phyloP scores from a whole-genome alignment of 2,888 invertebrate species.

The Tetragnatha montana region DNA sequence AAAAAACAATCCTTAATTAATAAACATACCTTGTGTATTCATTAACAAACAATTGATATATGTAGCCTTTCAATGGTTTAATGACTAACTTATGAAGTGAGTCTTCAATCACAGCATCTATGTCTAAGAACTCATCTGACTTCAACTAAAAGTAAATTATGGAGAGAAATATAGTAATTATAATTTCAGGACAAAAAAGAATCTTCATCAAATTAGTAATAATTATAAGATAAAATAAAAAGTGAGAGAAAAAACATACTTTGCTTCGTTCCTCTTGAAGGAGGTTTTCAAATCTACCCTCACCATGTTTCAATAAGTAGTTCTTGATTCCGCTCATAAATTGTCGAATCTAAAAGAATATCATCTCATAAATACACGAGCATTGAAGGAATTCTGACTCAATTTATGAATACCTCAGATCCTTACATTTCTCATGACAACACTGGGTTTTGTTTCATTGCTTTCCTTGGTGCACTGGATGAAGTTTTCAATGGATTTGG shows the following conservation, averaged over 20 bases:
- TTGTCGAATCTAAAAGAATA: slow-evolving; percentile 82
- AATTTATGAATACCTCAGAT: too few relatives aligned
- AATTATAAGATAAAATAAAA: background rate
- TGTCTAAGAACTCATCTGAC: slow-evolving; percentile 92
- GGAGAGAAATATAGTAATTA: background rate
- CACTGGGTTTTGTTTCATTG: slow-evolving; percentile 89
- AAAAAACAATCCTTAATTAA: too few relatives aligned
- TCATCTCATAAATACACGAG: background rate
- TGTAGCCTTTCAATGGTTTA: slow-evolving; percentile 87
- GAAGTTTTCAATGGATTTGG: slow-evolving; percentile 94
- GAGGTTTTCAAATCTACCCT: slow-evolving; percentile 92
- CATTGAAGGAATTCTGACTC: too few relatives aligned
- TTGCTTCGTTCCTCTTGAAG: slow-evolving; percentile 90
- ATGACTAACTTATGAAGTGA: slow-evolving; percentile 95
- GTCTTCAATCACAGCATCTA: slow-evolving; percentile 95
- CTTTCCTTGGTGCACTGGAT: slow-evolving; percentile 94
- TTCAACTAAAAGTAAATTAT: slow-evolving; percentile 81
- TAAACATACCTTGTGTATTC: slow-evolving; percentile 75
- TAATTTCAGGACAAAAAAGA: background rate
- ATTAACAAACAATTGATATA: slow-evolving; percentile 85
- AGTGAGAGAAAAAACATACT: slow-evolving; percentile 77
- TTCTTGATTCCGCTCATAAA: slow-evolving; percentile 99
- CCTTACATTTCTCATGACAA: slow-evolving; percentile 80
- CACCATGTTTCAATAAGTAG: slow-evolving; percentile 96
- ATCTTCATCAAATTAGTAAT: background rate